Evolutionary conservation across 1,140 invertebrate species (phyloP).

Genomic region (Lucilia sericata): DNA sequence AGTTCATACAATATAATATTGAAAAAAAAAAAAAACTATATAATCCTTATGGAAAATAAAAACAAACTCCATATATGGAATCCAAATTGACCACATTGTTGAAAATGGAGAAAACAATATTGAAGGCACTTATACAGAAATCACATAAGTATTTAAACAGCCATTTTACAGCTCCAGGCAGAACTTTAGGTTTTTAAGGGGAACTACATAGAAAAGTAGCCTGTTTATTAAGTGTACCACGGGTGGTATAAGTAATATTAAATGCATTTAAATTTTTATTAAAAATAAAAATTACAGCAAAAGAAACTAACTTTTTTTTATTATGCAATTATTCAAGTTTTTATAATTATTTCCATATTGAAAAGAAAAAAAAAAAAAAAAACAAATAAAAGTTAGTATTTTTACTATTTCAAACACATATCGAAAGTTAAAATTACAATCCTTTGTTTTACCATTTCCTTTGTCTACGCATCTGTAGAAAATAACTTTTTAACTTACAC

Average conservation of each 20-base stretch:
- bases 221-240: no score
- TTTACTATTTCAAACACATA: neutral
- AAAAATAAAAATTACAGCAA: no score
- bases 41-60: neutral
- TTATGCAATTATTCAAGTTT: no score
- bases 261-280: no score
- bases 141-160: neutral
- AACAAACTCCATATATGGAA: neutral
- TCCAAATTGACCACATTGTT: slow-evolving; percentile 1
- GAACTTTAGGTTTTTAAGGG: no score
- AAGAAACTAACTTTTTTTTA: no score
- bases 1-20: neutral
- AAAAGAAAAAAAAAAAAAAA: neutral
- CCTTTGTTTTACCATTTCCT: neutral
- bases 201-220: no score
- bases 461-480: slow-evolving; percentile 9
- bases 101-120: neutral
- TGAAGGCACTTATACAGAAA: neutral
- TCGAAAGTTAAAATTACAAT: neutral
- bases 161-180: neutral
- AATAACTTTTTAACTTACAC: neutral
- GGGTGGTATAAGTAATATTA: no score
- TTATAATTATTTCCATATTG: no score
- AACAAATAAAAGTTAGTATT: neutral
- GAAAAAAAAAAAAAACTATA: neutral